These are phyloP conservation scores for Coturnix japonica DNA, from an alignment of 2,113 vertebrate genomes.

Conservation along the genomic window DNA sequence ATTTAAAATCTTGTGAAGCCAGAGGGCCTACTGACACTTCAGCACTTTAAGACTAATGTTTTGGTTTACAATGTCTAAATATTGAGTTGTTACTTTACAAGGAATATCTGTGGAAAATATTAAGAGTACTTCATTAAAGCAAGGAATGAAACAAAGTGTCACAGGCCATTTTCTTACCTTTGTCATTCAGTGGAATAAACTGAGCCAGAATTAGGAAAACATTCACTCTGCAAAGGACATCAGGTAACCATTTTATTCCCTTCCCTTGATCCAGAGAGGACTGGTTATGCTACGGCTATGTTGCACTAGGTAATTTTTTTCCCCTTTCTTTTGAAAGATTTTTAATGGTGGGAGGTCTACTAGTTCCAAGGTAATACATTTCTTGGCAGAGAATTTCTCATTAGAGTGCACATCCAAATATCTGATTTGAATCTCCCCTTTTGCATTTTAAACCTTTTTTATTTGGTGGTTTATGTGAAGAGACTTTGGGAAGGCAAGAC, in stretches of 20 bases:
- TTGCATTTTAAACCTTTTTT: not conserved
- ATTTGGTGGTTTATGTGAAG: not conserved
- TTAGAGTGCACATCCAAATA: not conserved
- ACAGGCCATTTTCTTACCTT: not conserved
- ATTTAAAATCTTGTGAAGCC: not conserved
- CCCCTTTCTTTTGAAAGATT: not conserved
- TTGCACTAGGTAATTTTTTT: not conserved
- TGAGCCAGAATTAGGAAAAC: not conserved
- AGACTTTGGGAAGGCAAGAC: not conserved
- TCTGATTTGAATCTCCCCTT: not conserved
- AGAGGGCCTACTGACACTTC: not conserved
- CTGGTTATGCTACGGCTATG: accelerated
- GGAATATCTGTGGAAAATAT: not conserved
- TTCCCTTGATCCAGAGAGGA: not conserved
- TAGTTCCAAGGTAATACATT: not conserved
- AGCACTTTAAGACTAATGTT: not conserved
- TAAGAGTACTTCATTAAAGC: accelerated
- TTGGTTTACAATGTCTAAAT: not conserved
- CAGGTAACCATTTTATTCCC: not conserved
- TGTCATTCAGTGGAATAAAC: not conserved
- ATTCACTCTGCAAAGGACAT: not conserved
- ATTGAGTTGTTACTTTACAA: not conserved
- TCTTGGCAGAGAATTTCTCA: not conserved
- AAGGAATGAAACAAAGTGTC: not conserved
- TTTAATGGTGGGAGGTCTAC: accelerated